Conservation (phyloP, 1,140 invertebrate genomes). For the Calliphora vicina region DNA sequence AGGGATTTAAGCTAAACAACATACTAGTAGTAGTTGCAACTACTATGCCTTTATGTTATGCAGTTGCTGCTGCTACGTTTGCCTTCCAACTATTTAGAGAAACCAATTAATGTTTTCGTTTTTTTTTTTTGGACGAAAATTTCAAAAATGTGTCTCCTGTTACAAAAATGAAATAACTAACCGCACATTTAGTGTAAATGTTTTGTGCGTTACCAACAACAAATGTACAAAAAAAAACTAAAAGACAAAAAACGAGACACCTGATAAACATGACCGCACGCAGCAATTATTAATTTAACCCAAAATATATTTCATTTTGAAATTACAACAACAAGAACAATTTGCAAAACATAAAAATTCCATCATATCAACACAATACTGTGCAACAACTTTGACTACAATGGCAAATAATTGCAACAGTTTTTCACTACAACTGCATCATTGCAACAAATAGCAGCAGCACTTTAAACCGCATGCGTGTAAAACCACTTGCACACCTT, state of each 20-base stretch:
- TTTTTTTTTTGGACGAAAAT: neutral
- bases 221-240: neutral
- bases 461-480: slow-evolving; percentile 21
- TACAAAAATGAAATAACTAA: neutral
- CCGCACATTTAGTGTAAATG: slow-evolving; percentile 9
- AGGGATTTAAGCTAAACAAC: neutral
- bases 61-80: neutral
- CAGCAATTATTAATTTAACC: slow-evolving; percentile 17
- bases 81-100: neutral
- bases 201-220: neutral
- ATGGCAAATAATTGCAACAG: slow-evolving; percentile 27
- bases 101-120: slow-evolving; percentile 9
- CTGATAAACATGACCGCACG: slow-evolving; percentile 27
- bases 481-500: slow-evolving; percentile 22
- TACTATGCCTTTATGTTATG: neutral
- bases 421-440: neutral
- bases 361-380: slow-evolving; percentile 31
- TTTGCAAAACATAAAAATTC: slow-evolving; percentile 19
- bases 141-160: slow-evolving; percentile 12
- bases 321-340: neutral
- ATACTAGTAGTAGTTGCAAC: neutral
- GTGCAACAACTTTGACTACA: neutral
- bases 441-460: neutral
- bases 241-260: neutral
- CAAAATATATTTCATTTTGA: slow-evolving; percentile 6